Conservation (phyloP, 2,113 vertebrate species). For the Sinocyclocheilus grahami region DNA sequence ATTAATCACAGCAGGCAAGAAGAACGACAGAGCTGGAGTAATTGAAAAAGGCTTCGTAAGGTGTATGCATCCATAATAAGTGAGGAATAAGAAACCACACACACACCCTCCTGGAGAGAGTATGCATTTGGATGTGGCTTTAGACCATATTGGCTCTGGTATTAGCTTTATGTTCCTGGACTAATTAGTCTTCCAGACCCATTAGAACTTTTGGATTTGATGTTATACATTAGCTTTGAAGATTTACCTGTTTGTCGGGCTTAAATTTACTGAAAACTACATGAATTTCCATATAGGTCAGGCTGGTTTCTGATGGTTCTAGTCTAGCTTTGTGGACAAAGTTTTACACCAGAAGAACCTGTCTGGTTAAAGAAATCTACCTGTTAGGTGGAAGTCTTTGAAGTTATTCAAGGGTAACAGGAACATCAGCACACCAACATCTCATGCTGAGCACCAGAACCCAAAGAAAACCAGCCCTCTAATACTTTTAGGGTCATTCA, state of each 20-base stretch:
- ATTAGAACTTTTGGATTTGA: not conserved
- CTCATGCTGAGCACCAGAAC: not conserved
- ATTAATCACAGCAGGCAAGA: constrained; percentile 75
- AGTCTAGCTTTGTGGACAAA: not conserved
- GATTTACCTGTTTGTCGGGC: not conserved
- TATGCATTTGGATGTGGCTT: not conserved
- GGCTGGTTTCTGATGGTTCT: not conserved
- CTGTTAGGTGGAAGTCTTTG: not conserved
- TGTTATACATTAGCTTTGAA: not conserved
- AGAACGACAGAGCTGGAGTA: constrained; percentile 33
- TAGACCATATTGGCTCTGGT: not conserved
- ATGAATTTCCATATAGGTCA: not conserved
- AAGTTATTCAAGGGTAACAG: not conserved
- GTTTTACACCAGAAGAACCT: not conserved
- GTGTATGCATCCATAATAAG: constrained; percentile 40
- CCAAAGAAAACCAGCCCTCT: not conserved
- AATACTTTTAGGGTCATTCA: not conserved
- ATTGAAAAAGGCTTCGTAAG: constrained; percentile 50
- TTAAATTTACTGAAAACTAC: not conserved
- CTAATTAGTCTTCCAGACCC: not conserved
- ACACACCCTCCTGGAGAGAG: not conserved
- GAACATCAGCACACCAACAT: not conserved
- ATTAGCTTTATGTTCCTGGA: constrained; percentile 4
- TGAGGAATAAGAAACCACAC: constrained; percentile 31
- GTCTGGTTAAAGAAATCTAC: not conserved